phyloP scores from a whole-genome alignment of 2,113 vertebrate genomes.

The Ailurus styani region DNA sequence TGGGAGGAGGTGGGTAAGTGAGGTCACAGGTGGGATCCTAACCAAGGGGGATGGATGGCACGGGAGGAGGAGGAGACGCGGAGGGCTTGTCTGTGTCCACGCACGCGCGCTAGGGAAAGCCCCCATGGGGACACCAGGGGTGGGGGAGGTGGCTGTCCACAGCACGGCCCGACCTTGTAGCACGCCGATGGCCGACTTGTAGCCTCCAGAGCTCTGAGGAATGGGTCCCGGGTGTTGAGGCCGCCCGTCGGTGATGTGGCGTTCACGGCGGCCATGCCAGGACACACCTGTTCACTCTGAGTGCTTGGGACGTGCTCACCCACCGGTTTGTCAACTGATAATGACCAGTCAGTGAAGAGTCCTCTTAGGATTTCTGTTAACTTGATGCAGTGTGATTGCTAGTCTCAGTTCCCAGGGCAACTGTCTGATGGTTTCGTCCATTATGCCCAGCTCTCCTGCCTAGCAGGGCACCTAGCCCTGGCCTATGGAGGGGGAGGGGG shows the following conservation, averaged over 20 bases:
- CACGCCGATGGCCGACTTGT: neutral
- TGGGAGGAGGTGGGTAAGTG: neutral
- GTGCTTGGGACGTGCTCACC: rapidly evolving
- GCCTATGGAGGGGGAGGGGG: neutral
- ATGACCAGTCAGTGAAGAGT: too few species aligned
- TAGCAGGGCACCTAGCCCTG: rapidly evolving
- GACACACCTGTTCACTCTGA: rapidly evolving
- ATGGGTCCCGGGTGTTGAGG: rapidly evolving
- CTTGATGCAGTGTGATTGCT: neutral
- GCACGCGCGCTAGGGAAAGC: neutral
- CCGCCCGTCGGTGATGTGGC: rapidly evolving
- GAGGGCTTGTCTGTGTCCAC: neutral
- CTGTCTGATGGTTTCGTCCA: neutral
- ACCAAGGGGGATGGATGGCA: neutral
- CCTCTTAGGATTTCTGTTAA: neutral
- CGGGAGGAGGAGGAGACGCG: neutral
- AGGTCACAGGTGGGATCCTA: neutral
- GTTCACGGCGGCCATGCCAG: too few species aligned
- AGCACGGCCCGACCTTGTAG: neutral
- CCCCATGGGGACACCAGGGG: rapidly evolving
- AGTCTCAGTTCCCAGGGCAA: neutral
- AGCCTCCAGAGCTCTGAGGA: neutral
- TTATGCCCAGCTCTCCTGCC: neutral
- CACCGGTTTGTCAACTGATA: rapidly evolving
- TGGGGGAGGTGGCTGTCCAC: neutral